Evolutionary conservation across 2,113 vertebrate species (phyloP).

Genomic region (Notechis scutatus): DNA sequence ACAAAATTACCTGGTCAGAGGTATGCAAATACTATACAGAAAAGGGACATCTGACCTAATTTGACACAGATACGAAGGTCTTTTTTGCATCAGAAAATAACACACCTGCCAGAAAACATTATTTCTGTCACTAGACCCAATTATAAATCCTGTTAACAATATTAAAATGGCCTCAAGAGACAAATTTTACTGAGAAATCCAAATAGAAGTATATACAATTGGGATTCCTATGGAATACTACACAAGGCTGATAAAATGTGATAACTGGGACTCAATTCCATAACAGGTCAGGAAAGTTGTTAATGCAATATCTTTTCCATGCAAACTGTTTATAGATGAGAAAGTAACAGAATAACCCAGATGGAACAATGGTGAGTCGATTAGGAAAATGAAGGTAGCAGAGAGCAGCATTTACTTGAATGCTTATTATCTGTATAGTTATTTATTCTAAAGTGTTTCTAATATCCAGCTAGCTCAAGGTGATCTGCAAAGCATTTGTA

Average conservation of each 20-base stretch:
- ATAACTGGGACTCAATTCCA: background rate
- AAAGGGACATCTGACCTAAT: background rate
- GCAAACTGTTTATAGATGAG: background rate
- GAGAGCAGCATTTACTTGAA: background rate
- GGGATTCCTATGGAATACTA: background rate
- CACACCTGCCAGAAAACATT: background rate
- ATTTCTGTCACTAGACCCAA: background rate
- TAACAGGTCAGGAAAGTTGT: background rate
- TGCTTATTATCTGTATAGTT: background rate
- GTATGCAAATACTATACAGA: background rate
- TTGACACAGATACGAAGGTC: background rate
- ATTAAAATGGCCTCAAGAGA: conserved; percentile 7
- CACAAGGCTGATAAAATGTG: background rate
- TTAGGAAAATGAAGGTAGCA: background rate
- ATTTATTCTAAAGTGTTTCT: background rate
- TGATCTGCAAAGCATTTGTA: background rate
- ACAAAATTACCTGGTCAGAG: background rate
- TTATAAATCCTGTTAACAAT: conserved; percentile 9
- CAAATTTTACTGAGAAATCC: background rate
- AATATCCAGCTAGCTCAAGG: background rate
- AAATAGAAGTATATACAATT: conserved; percentile 14
- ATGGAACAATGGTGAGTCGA: background rate
- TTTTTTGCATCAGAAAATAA: background rate
- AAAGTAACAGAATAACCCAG: background rate
- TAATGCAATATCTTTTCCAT: background rate